phyloP scores from a whole-genome alignment of 2,797 vertebrate species.

The Crypturellus tataupa region DNA sequence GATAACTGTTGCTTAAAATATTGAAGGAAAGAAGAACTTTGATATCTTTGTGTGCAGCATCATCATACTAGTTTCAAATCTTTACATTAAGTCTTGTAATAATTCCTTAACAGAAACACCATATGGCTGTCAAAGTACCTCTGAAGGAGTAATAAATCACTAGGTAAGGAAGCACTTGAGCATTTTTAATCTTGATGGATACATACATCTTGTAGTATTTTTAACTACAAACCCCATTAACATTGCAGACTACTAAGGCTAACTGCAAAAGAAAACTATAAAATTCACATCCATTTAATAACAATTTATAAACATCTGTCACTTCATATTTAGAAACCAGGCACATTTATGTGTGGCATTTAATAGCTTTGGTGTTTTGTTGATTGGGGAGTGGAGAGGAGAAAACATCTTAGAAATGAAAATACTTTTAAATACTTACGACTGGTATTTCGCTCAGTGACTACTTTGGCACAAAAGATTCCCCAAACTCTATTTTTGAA shows the following conservation, averaged over 20 bases:
- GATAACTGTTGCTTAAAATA: neutral
- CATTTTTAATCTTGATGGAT: conserved; percentile 24
- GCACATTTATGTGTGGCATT: neutral
- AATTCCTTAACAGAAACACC: neutral
- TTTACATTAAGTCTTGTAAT: neutral
- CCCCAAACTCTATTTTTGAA: neutral
- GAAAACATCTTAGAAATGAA: neutral
- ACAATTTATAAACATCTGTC: conserved; percentile 28
- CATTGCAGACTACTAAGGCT: neutral
- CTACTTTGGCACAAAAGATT: neutral
- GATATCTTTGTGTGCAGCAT: neutral
- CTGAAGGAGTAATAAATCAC: conserved; percentile 9
- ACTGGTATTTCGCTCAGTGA: neutral
- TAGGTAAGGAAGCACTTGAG: neutral
- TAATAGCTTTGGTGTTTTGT: neutral
- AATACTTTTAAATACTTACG: neutral
- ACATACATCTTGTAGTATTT: neutral
- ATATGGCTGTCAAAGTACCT: conserved; percentile 14
- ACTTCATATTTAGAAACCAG: conserved; percentile 20
- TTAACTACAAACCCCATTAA: conserved; percentile 24
- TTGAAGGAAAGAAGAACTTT: neutral
- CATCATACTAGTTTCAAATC: neutral
- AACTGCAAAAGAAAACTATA: neutral
- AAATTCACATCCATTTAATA: conserved; percentile 11
- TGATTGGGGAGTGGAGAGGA: neutral